These are phyloP conservation scores for Disparrhopalites patrizii DNA, from an alignment of 2,888 invertebrate species.

Conservation along the genomic window DNA sequence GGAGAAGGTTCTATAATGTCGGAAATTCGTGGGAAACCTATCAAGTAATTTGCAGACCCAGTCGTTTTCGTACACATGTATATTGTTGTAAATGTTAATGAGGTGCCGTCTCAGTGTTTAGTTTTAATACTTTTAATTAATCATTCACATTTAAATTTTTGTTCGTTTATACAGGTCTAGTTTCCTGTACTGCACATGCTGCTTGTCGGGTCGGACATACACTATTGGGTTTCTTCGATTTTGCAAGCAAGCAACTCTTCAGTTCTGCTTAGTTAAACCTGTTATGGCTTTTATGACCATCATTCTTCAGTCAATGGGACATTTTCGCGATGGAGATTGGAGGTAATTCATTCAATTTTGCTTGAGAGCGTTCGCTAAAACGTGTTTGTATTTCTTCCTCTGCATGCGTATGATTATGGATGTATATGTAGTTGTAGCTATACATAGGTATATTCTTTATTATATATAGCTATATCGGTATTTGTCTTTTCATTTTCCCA, in stretches of 20 bases:
- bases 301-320: constrained; percentile 87
- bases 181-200: constrained; percentile 94
- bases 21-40: constrained; percentile 96
- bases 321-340: constrained; percentile 99
- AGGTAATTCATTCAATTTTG: constrained; percentile 58
- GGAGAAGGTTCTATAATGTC: constrained; percentile 99
- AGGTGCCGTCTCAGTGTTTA: too few relatives aligned
- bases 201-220: constrained; percentile 91
- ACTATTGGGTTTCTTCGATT: constrained; percentile 98
- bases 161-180: constrained; percentile 71
- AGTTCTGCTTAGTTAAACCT: constrained; percentile 98
- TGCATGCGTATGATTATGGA: too few relatives aligned
- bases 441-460: too few relatives aligned
- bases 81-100: too few relatives aligned
- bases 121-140: too few relatives aligned
- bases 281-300: constrained; percentile 96
- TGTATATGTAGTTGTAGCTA: too few relatives aligned
- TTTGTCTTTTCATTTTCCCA: too few relatives aligned
- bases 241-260: constrained; percentile 98
- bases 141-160: too few relatives aligned
- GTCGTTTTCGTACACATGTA: too few relatives aligned
- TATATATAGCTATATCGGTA: too few relatives aligned
- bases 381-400: too few relatives aligned
- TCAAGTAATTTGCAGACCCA: constrained; percentile 64
- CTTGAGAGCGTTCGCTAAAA: too few relatives aligned